Percentiles rank a stretch among this genome's conserved stretches.
Evolutionary conservation across 2,113 vertebrate genomes (phyloP).

Genomic region (Stegostoma tigrinum): DNA sequence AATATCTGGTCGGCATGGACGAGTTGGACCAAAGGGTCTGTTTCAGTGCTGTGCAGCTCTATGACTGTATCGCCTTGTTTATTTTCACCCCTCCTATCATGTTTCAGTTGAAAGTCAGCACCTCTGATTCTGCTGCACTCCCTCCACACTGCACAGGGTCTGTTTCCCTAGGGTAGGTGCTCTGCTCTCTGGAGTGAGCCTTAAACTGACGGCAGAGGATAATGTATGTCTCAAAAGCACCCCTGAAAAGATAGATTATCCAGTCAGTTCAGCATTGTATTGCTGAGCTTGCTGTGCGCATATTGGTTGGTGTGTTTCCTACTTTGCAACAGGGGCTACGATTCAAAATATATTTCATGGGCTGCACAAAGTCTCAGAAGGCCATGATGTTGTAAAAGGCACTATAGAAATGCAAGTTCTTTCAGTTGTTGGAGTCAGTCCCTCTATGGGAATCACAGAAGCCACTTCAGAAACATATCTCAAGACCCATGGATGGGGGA

Average conservation of each 20-base stretch:
- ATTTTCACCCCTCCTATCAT: too few relatives aligned
- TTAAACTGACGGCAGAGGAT: not conserved
- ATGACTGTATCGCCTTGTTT: too few relatives aligned
- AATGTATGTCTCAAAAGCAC: not conserved
- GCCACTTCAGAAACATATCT: not conserved
- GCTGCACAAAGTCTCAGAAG: not conserved
- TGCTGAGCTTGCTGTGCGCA: not conserved
- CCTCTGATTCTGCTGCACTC: too few relatives aligned
- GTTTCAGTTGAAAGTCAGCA: too few relatives aligned
- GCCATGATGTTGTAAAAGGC: not conserved
- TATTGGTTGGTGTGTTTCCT: not conserved
- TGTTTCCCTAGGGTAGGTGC: too few relatives aligned
- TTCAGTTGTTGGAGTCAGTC: not conserved
- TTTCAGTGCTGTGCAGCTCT: too few relatives aligned
- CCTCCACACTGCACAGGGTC: too few relatives aligned
- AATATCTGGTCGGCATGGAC: too few relatives aligned
- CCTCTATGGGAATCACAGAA: not conserved
- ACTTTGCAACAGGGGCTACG: not conserved
- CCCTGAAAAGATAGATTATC: not conserved
- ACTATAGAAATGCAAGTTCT: not conserved
- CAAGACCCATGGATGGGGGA: not conserved
- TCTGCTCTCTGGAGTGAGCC: too few relatives aligned
- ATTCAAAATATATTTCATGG: not conserved
- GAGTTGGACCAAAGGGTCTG: too few relatives aligned
- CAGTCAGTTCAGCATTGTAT: too few relatives aligned